Conservation (phyloP, 2,113 vertebrate genomes). For the Aleadryas rufinucha region DNA sequence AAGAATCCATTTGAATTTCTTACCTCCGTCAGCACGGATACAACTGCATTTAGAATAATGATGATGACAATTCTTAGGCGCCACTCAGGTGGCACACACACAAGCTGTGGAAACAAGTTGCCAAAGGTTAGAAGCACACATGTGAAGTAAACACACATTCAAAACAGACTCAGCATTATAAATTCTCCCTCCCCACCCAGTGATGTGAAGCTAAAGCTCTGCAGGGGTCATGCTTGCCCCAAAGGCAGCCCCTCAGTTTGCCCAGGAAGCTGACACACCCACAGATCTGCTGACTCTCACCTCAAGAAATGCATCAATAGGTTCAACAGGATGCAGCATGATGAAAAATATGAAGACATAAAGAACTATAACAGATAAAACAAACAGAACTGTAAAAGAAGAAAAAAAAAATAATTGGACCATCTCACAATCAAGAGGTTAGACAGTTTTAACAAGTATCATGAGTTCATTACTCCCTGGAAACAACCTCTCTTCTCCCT, state of each 20-base stretch:
- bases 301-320: conserved; percentile 81
- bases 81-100: conserved; percentile 90
- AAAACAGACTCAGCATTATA: background rate
- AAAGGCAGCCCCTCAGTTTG: background rate
- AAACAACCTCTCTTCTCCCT: background rate
- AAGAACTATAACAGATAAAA: conserved; percentile 71
- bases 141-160: background rate
- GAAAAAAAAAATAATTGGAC: background rate
- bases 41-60: conserved; percentile 79
- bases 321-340: conserved; percentile 82
- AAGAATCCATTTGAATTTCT: conserved; percentile 47
- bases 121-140: background rate
- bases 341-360: conserved; percentile 82
- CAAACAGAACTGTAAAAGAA: conserved; percentile 75
- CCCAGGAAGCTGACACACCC: background rate
- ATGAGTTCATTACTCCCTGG: background rate
- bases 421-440: background rate
- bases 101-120: conserved; percentile 77
- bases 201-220: background rate
- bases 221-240: background rate
- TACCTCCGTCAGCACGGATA: conserved; percentile 88
- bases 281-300: conserved; percentile 62
- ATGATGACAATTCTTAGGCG: conserved; percentile 81
- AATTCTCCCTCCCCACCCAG: background rate
- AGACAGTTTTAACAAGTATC: background rate